These are phyloP conservation scores for Sinohyriopsis cumingii DNA, from an alignment of 2,888 invertebrate species.

Conservation along the genomic window DNA sequence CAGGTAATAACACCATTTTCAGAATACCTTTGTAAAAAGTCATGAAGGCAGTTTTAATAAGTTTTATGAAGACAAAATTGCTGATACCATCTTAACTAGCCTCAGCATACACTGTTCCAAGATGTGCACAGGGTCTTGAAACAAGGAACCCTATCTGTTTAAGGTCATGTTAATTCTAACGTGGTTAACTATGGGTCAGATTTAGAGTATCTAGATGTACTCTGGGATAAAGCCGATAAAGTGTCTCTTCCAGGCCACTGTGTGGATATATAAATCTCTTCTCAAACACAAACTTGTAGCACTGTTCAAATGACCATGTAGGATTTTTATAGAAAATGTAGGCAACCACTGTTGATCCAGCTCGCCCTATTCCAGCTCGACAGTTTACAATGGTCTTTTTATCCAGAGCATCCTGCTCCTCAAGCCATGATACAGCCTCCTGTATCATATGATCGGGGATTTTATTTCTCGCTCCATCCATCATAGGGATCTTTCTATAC, in stretches of 20 bases:
- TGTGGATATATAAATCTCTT: constrained; percentile 43
- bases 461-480: constrained; percentile 31
- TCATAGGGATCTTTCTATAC: constrained; percentile 40
- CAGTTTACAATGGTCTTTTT: constrained; percentile 40
- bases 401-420: constrained; percentile 11
- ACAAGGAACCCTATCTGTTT: too few relatives aligned
- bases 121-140: too few relatives aligned
- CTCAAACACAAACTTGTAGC: constrained; percentile 30
- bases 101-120: too few relatives aligned
- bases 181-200: too few relatives aligned
- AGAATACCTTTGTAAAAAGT: too few relatives aligned
- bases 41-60: too few relatives aligned
- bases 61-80: too few relatives aligned
- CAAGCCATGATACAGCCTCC: constrained; percentile 39
- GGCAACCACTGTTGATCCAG: constrained; percentile 44
- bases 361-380: constrained; percentile 45
- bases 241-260: constrained; percentile 24
- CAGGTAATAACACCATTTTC: too few relatives aligned
- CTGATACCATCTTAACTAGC: too few relatives aligned
- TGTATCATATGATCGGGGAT: constrained; percentile 23
- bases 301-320: constrained; percentile 33
- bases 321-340: constrained; percentile 37
- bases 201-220: background rate
- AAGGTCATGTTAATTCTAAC: too few relatives aligned
- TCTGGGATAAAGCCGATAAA: constrained; percentile 28